Evolutionary conservation across 2,888 invertebrate species (phyloP).

Genomic region (Temnothorax unifasciatus): DNA sequence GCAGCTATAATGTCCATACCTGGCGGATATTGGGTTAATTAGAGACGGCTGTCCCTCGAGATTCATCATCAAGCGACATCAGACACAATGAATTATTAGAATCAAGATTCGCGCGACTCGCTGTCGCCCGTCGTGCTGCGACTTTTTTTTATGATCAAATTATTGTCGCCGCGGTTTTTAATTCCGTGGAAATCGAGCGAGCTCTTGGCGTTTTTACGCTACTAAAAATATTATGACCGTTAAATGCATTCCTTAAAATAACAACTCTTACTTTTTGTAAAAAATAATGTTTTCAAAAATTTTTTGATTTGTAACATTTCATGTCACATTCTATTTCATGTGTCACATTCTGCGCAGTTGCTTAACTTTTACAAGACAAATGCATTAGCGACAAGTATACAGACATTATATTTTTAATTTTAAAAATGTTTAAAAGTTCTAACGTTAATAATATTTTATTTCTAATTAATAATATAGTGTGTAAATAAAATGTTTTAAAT

Average conservation of each 20-base stretch:
- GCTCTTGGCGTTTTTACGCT: neutral
- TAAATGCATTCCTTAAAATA: neutral
- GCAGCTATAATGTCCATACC: slow-evolving; percentile 18
- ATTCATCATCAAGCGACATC: slow-evolving; percentile 26
- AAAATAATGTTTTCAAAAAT: neutral
- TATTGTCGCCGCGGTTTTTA: slow-evolving; percentile 1
- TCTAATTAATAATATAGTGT: neutral
- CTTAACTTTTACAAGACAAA: neutral
- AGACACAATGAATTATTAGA: slow-evolving; percentile 44
- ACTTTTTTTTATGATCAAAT: slow-evolving; percentile 10
- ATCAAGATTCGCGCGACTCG: slow-evolving; percentile 32
- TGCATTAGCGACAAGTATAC: neutral
- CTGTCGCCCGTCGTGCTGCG: neutral
- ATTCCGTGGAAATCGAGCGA: neutral
- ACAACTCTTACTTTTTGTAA: neutral
- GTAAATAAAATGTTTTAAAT: neutral
- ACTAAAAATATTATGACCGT: neutral
- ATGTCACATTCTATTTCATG: neutral
- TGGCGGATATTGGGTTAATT: slow-evolving; percentile 44
- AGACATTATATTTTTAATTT: neutral
- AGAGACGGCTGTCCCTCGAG: slow-evolving; percentile 48
- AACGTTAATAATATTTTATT: neutral
- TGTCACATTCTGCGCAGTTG: neutral
- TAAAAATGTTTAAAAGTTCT: neutral
- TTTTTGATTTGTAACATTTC: neutral